Percentiles rank a stretch among this genome's conserved stretches.
Conservation (phyloP, 2,797 vertebrate species). For the Erpetoichthys calabaricus region DNA sequence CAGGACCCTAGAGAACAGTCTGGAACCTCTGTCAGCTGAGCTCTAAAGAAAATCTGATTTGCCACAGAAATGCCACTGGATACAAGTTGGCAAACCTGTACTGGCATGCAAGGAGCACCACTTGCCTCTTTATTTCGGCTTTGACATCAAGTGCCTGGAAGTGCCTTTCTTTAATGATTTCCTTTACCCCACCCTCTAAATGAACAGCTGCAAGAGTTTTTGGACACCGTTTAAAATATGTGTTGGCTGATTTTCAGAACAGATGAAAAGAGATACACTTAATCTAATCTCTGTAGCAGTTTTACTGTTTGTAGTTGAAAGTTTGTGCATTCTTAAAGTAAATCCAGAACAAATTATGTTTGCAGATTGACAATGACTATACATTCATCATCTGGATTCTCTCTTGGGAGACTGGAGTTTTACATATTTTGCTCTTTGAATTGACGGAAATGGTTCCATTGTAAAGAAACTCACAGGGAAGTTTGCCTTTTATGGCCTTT, state of each 20-base stretch:
- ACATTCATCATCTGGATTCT: constrained; percentile 24
- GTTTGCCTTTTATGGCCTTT: constrained; percentile 12
- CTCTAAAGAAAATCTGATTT: constrained; percentile 20
- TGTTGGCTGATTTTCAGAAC: constrained; percentile 37
- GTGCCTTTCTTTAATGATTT: constrained; percentile 39
- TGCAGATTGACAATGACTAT: constrained; percentile 24
- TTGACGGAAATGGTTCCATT: constrained; percentile 20
- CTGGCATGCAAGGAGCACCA: constrained; percentile 18
- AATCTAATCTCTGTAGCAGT: constrained; percentile 37
- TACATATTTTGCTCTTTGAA: constrained; percentile 19
- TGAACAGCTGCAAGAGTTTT: constrained; percentile 51
- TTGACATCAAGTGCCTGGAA: constrained; percentile 34
- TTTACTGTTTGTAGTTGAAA: constrained; percentile 24
- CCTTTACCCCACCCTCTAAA: constrained; percentile 26
- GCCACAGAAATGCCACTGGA: constrained; percentile 17
- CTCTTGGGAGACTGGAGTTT: constrained; percentile 18
- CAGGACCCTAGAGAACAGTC: constrained; percentile 14
- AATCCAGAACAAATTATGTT: constrained; percentile 28
- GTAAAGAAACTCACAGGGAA: constrained; percentile 16
- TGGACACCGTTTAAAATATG: constrained; percentile 36
- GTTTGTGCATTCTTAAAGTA: constrained; percentile 23
- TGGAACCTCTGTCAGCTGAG: constrained; percentile 24
- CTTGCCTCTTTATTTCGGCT: constrained; percentile 26
- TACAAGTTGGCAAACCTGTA: constrained; percentile 9
- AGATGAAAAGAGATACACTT: constrained; percentile 42